Evolutionary conservation across 1,140 invertebrate species (phyloP).

Genomic region (Apolygus lucorum): DNA sequence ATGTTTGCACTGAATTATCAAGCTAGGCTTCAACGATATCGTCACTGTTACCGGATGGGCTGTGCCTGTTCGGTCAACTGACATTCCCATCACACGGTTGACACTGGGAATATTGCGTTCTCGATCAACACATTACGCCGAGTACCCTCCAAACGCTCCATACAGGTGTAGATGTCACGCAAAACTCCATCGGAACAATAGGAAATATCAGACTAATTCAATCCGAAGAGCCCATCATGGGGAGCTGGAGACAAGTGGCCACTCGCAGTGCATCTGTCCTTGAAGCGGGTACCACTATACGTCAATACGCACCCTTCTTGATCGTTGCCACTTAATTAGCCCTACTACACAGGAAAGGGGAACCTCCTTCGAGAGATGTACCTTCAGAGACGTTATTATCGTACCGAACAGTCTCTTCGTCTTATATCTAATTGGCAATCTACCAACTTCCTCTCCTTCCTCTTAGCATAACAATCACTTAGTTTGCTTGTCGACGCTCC

Average conservation of each 20-base stretch:
- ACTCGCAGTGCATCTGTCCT: background rate
- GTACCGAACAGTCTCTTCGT: background rate
- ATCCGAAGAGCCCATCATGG: background rate
- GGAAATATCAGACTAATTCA: background rate
- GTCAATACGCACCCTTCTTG: background rate
- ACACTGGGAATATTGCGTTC: too few species aligned
- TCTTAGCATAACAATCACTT: conserved; percentile 1
- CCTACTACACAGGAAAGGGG: too few species aligned
- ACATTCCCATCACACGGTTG: too few species aligned
- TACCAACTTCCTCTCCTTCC: background rate
- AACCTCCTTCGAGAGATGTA: too few species aligned
- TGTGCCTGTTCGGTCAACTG: too few species aligned
- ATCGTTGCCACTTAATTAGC: background rate
- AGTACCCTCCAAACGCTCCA: too few species aligned
- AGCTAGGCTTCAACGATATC: too few species aligned
- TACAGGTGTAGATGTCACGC: background rate
- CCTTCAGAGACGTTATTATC: background rate
- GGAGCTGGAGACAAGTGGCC: background rate
- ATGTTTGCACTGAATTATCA: too few species aligned
- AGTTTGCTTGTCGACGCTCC: background rate
- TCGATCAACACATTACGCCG: too few species aligned
- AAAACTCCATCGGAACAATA: background rate
- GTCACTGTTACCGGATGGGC: too few species aligned
- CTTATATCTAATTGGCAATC: background rate
- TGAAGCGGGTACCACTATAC: background rate